Conservation (phyloP, 35 echinoderm and acorn worm genomes). For the Heliocidaris tuberculata region DNA sequence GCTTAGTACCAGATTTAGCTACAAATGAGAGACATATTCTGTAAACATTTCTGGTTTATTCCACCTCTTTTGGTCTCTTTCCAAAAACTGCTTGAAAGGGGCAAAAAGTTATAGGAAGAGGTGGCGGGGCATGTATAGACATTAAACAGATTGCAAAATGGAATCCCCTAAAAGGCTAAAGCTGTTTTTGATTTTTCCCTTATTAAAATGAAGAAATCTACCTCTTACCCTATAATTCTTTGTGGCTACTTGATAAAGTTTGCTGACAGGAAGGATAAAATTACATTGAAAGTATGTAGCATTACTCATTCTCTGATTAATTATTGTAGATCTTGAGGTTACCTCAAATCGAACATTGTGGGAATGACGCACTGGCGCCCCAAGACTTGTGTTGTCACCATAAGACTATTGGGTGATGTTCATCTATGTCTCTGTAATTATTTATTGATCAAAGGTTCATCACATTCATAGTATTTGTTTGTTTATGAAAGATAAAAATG, state of each 20-base stretch:
- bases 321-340: neutral
- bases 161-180: neutral
- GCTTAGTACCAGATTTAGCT: slow-evolving; percentile 16
- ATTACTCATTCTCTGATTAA: slow-evolving; percentile 18
- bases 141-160: neutral
- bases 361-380: neutral
- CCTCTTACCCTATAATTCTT: neutral
- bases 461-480: neutral
- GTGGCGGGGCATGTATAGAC: no score
- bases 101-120: neutral
- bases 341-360: neutral
- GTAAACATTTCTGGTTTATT: slow-evolving; percentile 43
- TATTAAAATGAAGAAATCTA: neutral
- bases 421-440: neutral
- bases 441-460: neutral
- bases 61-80: neutral
- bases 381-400: neutral
- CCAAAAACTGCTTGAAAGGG: neutral
- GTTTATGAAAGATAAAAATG: neutral
- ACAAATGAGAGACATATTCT: slow-evolving; percentile 48
- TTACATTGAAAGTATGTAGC: neutral
- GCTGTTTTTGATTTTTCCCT: neutral
- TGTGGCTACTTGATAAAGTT: neutral
- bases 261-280: neutral
- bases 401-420: neutral